Conservation (phyloP, 2,888 invertebrate genomes). For the Arge pagana region DNA sequence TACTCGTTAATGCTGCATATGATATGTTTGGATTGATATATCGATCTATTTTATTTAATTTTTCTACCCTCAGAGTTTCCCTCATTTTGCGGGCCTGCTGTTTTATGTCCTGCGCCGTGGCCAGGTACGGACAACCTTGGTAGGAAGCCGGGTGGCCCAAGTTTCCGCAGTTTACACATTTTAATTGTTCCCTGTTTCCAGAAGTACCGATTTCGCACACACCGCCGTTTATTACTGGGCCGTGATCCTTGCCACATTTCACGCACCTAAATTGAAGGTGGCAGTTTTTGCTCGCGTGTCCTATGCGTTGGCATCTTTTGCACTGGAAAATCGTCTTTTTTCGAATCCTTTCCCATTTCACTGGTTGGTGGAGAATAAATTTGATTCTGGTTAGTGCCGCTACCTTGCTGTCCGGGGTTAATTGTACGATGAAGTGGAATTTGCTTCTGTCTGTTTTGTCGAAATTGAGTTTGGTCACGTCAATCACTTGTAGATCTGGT, state of each 20-base stretch:
- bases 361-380: slow-evolving; percentile 5
- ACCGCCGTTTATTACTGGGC: neutral
- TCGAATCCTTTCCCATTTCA: slow-evolving; percentile 16
- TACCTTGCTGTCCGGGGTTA: neutral
- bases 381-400: neutral
- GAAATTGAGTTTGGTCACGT: neutral
- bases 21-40: neutral
- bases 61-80: neutral
- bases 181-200: neutral
- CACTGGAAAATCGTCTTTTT: slow-evolving; percentile 20
- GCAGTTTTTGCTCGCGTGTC: slow-evolving; percentile 21
- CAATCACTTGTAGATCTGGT: neutral
- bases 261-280: slow-evolving; percentile 20
- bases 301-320: slow-evolving; percentile 23
- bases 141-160: slow-evolving; percentile 26
- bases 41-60: neutral
- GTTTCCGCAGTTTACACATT: slow-evolving; percentile 11
- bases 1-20: too few relatives aligned
- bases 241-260: slow-evolving; percentile 16
- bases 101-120: neutral
- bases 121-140: slow-evolving; percentile 22
- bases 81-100: neutral
- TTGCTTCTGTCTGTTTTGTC: neutral
- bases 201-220: neutral
- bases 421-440: slow-evolving; percentile 3